Evolutionary conservation across 1,140 invertebrate genomes (phyloP).

Genomic region (Megalopta genalis): DNA sequence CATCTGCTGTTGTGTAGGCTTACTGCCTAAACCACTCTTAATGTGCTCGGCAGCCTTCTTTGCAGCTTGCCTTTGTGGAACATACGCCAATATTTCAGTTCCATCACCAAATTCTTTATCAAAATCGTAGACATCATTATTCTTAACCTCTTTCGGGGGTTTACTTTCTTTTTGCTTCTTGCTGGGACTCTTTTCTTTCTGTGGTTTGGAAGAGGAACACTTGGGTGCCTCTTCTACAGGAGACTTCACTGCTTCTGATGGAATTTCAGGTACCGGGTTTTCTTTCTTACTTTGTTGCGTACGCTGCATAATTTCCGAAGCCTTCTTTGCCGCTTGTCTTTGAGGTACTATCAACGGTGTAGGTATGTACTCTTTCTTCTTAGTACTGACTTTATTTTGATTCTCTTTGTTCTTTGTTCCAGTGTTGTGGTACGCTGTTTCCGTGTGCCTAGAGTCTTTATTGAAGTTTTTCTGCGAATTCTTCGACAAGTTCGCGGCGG

Average conservation of each 20-base stretch:
- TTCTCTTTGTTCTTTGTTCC: constrained; percentile 77
- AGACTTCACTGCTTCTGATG: constrained; percentile 66
- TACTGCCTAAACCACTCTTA: constrained; percentile 88
- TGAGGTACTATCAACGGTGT: constrained; percentile 94
- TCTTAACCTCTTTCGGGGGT: constrained; percentile 72
- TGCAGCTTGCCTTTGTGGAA: constrained; percentile 93
- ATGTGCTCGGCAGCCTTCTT: constrained; percentile 95
- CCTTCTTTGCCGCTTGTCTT: constrained; percentile 93
- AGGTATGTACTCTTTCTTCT: constrained; percentile 84
- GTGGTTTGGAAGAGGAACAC: constrained; percentile 64
- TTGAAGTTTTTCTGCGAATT: constrained; percentile 70
- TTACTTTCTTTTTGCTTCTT: constrained; percentile 71
- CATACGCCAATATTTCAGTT: constrained; percentile 89
- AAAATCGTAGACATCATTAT: constrained; percentile 83
- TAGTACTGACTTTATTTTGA: constrained; percentile 81
- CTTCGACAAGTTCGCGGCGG: constrained; percentile 74
- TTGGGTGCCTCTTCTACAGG: constrained; percentile 65
- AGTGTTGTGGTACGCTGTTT: constrained; percentile 58
- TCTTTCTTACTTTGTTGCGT: constrained; percentile 74
- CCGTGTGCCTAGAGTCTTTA: constrained; percentile 59
- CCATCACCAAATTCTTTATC: constrained; percentile 83
- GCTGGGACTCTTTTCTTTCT: constrained; percentile 74
- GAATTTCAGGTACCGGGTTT: constrained; percentile 49
- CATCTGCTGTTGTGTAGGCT: constrained; percentile 71
- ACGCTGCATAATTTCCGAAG: constrained; percentile 89